Base-by-base conservation (phyloP, 2,113 vertebrate genomes). In the Dasyurus viverrinus region DNA sequence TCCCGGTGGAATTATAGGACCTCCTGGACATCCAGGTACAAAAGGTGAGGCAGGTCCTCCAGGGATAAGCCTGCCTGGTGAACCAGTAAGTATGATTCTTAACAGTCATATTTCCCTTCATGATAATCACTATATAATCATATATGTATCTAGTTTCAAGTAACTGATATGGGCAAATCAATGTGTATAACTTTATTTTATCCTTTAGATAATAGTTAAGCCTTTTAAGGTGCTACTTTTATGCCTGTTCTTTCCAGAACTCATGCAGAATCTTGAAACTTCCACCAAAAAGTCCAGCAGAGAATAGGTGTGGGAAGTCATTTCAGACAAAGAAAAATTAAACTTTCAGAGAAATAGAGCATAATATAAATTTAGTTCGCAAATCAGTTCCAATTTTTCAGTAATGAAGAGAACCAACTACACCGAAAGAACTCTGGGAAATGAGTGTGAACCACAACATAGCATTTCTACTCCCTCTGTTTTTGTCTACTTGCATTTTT, bases 41-140 rank as follows among this genome's bases (percentile, higher is more conserved):
- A 99, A 99, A 98, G 99, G 99, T 6, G 99, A 99, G 76, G 98
- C 99, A 92, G 99, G 99, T 53, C 98, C 99, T 97, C 98, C 99
- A 94, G 99, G 99, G 96, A 97, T 96, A 95, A 99, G 98, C 94
- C 93, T 98, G 23, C 98, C 97, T 91, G 99, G 99, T 92, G 97
- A 97, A 95, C 98, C 98, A 50, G 99, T 99, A 98, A 98, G 98
- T 98, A 95, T 24, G 14, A 93, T 1, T 19, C n/a, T 6, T 91
- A 91, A 93, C 25, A 11, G 16, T 54, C 46, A 53, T 26, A 53
- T 46, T 90, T 91, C 16, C 47, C 68, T 47, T 50, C 16, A 36
- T 53, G 2, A 3, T 53, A 3, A 5, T 54, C 24, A 53, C n/a
- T 27, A 4, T 84, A 42, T 42, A 84, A 84, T n/a, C 36, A 46